Percentiles rank a stretch among this genome's conserved stretches.
Conservation (phyloP, 2,797 vertebrate species). For the Fratercula arctica region DNA sequence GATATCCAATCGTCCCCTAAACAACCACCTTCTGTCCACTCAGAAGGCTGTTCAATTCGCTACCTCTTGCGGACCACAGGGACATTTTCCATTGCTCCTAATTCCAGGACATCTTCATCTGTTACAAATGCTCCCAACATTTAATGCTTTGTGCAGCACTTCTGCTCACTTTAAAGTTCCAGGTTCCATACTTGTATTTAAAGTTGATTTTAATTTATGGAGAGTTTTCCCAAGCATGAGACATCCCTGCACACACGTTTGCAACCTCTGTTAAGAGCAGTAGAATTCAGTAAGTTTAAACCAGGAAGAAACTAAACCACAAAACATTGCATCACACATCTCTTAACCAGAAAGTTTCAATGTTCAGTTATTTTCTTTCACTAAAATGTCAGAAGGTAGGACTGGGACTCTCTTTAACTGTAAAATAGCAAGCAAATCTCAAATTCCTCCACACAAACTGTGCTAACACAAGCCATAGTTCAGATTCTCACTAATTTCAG, state of each 20-base stretch:
- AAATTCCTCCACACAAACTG: not conserved
- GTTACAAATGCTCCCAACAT: not conserved
- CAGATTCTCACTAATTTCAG: not conserved
- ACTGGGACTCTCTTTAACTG: not conserved
- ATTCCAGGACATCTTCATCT: rapidly evolving
- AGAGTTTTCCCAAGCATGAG: not conserved
- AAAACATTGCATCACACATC: not conserved
- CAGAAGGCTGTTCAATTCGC: not conserved
- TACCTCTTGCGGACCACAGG: not conserved
- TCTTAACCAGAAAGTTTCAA: not conserved
- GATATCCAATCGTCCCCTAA: not conserved
- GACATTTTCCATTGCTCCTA: not conserved
- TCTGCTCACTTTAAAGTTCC: not conserved
- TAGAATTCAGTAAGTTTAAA: not conserved
- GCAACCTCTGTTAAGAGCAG: not conserved
- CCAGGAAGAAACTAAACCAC: not conserved
- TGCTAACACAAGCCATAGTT: not conserved
- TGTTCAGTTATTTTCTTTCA: not conserved
- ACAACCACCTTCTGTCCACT: not conserved
- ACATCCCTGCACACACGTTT: rapidly evolving
- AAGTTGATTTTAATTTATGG: not conserved
- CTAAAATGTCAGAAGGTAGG: not conserved
- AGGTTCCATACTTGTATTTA: not conserved
- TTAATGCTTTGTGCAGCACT: not conserved
- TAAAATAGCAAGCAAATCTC: not conserved